phyloP scores from a whole-genome alignment of 2,888 invertebrate species.

The Oscheius sp. region DNA sequence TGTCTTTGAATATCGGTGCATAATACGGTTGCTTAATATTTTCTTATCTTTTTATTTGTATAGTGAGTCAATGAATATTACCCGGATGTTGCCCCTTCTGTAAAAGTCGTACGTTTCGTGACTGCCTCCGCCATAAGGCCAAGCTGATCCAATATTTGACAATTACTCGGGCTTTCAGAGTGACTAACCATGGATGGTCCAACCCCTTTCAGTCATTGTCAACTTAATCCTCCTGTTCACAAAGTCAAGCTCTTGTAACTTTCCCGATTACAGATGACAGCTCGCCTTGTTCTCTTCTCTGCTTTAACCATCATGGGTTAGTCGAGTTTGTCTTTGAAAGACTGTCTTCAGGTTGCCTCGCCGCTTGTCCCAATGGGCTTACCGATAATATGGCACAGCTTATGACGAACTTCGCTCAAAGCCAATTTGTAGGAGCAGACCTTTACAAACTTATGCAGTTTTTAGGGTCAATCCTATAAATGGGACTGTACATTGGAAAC shows the following conservation, averaged over 20 bases:
- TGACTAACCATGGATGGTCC: constrained; percentile 8
- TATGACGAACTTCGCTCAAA: constrained; percentile 7
- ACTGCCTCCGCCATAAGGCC: constrained; percentile 22
- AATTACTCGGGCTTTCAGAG: not conserved
- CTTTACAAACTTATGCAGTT: no score
- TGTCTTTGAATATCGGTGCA: constrained; percentile 15
- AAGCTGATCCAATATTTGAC: constrained; percentile 36
- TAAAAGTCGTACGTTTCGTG: constrained; percentile 6
- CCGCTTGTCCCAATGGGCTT: constrained; percentile 20
- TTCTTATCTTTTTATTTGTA: not conserved
- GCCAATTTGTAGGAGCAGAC: constrained; percentile 13
- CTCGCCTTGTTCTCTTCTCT: not conserved
- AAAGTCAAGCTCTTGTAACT: not conserved
- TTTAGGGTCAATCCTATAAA: constrained; percentile 22
- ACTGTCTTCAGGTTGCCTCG: constrained; percentile 4
- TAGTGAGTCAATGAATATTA: constrained; percentile 25
- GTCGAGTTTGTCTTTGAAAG: not conserved
- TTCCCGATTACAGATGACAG: constrained; percentile 1
- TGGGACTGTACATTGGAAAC: constrained; percentile 47
- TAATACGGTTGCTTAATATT: constrained; percentile 17
- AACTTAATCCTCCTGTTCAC: not conserved
- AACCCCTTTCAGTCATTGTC: not conserved
- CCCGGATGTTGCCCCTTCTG: not conserved
- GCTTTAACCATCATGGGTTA: not conserved
- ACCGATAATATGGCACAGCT: constrained; percentile 27